phyloP scores from a whole-genome alignment of 2,113 vertebrate genomes.

The Rhinolophus ferrumequinum region DNA sequence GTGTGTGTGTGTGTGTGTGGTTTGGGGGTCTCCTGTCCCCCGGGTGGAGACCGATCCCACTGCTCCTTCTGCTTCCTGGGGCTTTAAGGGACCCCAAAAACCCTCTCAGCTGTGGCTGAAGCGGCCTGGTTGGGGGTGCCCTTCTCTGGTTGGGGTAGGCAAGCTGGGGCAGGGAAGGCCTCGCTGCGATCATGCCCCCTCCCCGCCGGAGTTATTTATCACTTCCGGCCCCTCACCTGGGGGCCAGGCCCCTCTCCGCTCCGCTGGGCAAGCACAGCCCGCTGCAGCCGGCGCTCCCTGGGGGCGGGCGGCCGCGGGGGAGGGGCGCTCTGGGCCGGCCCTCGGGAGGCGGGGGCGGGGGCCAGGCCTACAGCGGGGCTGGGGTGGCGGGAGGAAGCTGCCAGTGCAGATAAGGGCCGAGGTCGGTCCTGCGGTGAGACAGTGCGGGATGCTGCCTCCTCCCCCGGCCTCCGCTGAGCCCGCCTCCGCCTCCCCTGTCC shows the following conservation, averaged over 20 bases:
- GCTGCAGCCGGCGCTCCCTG: constrained; percentile 10
- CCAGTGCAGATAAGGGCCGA: constrained; percentile 71
- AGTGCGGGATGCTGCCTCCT: constrained; percentile 57
- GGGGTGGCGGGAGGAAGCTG: constrained; percentile 76
- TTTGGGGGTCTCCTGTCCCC: background rate
- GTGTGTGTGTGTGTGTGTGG: background rate
- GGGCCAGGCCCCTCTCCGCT: constrained; percentile 51
- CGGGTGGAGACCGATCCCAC: background rate
- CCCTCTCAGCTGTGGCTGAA: background rate
- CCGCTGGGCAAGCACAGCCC: constrained; percentile 9
- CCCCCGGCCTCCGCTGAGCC: background rate
- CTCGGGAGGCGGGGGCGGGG: constrained; percentile 35
- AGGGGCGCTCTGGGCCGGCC: background rate
- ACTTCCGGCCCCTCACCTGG: constrained; percentile 73
- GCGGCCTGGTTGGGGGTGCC: background rate
- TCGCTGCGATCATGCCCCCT: too few relatives aligned
- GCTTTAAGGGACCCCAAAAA: background rate
- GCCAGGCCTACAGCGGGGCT: background rate
- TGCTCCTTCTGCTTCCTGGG: background rate
- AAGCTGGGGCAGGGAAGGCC: background rate
- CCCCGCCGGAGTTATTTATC: constrained; percentile 35
- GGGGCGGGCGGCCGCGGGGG: constrained; percentile 38
- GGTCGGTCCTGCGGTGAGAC: constrained; percentile 71
- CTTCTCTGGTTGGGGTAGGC: background rate
- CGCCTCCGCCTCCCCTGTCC: background rate